These are phyloP conservation scores for Cephonodes hylas DNA, from an alignment of 2,888 invertebrate genomes.

Conservation along the genomic window DNA sequence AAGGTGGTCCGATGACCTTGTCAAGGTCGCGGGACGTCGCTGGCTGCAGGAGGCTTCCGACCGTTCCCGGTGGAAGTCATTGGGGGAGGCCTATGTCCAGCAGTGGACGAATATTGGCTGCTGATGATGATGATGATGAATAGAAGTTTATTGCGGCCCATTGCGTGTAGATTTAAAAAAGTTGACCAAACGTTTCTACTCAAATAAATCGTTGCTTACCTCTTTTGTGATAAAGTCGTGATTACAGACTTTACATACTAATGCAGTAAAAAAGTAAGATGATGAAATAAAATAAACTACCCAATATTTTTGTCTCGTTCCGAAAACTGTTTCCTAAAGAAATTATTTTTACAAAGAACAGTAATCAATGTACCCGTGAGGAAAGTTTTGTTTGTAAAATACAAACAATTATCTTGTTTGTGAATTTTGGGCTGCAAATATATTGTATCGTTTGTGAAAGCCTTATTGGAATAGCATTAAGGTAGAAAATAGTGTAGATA, in stretches of 20 bases:
- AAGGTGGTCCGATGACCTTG: too few relatives aligned
- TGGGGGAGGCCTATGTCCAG: too few relatives aligned
- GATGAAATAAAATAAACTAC: background rate
- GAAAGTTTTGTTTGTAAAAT: constrained; percentile 54
- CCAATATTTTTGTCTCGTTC: constrained; percentile 5
- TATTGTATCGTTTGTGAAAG: constrained; percentile 15
- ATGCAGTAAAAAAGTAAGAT: background rate
- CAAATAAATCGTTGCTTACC: too few relatives aligned
- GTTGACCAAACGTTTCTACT: too few relatives aligned
- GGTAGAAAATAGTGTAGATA: background rate
- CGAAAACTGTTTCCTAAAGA: constrained; percentile 25
- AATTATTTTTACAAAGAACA: constrained; percentile 44
- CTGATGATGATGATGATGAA: too few relatives aligned
- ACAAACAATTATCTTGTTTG: constrained; percentile 67
- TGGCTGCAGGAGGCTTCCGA: too few relatives aligned
- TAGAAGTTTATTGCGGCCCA: too few relatives aligned
- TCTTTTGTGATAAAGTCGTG: too few relatives aligned
- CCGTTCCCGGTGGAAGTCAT: too few relatives aligned
- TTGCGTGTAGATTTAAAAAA: too few relatives aligned
- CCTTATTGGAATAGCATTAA: constrained; percentile 24
- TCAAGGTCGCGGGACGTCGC: too few relatives aligned
- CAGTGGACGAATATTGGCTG: too few relatives aligned
- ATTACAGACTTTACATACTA: background rate
- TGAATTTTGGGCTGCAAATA: constrained; percentile 19
- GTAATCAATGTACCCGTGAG: constrained; percentile 49